A percentile compares a stretch with the other conserved stretches of the same genome.
Evolutionary conservation across 2,113 vertebrate genomes (phyloP).

Genomic region (Formicarius rufipectus): DNA sequence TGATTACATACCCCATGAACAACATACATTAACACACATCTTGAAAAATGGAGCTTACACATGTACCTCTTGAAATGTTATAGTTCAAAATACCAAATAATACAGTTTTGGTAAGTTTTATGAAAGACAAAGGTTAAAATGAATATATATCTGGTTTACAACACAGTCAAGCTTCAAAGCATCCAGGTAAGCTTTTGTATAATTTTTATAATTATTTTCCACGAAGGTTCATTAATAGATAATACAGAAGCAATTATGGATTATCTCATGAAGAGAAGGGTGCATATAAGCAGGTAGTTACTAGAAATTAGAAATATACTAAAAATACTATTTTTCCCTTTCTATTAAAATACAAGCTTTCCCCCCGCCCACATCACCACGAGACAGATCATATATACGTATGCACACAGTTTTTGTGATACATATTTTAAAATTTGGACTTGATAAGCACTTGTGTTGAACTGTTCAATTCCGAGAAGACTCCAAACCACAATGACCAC

Average conservation of each 20-base stretch:
- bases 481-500: background rate
- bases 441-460: background rate
- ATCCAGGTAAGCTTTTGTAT: background rate
- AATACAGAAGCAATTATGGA: background rate
- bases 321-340: background rate
- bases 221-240: background rate
- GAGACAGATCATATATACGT: no score
- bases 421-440: background rate
- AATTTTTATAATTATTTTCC: background rate
- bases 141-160: background rate
- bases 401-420: background rate
- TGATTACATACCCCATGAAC: background rate
- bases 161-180: background rate
- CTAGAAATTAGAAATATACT: background rate
- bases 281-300: background rate
- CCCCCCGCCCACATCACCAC: no score
- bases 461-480: background rate
- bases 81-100: background rate
- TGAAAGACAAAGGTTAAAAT: background rate
- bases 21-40: rapidly evolving
- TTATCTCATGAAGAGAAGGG: background rate
- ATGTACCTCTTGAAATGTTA: background rate
- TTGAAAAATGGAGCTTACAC: background rate
- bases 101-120: background rate
- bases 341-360: background rate